Base-by-base conservation (phyloP, 2,888 invertebrate genomes). In the Carcina quercana region DNA sequence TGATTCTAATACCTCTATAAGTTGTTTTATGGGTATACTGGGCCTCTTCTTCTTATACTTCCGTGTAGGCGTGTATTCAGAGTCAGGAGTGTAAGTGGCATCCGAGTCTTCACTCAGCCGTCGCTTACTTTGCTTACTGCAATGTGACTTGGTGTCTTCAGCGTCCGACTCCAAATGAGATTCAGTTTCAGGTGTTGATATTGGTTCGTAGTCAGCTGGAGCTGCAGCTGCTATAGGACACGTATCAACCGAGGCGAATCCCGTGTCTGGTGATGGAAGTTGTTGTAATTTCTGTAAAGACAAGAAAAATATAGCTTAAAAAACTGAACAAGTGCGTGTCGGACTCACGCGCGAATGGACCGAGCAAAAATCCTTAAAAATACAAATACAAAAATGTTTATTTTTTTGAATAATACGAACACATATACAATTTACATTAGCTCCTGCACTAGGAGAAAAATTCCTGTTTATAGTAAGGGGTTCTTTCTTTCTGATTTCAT, bases 31-130 rank as follows among this genome's bases (percentile, higher is more conserved):
- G 7, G 79, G 75, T 20, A 78, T 61, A 44, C 59, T 69, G 20
- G 74, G 58, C 45, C 78, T 83, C 47, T 70, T 65, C 38, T 57
- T 68, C 43, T 60, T 70, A 44, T 71, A 69, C 47, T 70, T 76
- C 26, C 67, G 61, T n/a, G n/a, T n/a, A 13, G 68, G 52, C 19
- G 69, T 52, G 32, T 60, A 54, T 45, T 71, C 71, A 8, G 50
- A 42, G 38, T 71, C 63, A 5, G 85, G 85, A 15, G 64, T 70
- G 47, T 85, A 85, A 0, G 72, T 67, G 42, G 63, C 73, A 52
- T 85, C 85, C 3, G 82, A 82, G 44, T 83, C 83, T 44, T 80
- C 80, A 44, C 80, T 82, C 42, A 66, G 54, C 29, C 50, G 59
- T 35, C 63, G 65, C 39, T 62, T 66, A n/a, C n/a, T n/a, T 43